These are phyloP conservation scores for Petrocephalus sullivani DNA, from an alignment of 2,797 vertebrate species.

Conservation along the genomic window DNA sequence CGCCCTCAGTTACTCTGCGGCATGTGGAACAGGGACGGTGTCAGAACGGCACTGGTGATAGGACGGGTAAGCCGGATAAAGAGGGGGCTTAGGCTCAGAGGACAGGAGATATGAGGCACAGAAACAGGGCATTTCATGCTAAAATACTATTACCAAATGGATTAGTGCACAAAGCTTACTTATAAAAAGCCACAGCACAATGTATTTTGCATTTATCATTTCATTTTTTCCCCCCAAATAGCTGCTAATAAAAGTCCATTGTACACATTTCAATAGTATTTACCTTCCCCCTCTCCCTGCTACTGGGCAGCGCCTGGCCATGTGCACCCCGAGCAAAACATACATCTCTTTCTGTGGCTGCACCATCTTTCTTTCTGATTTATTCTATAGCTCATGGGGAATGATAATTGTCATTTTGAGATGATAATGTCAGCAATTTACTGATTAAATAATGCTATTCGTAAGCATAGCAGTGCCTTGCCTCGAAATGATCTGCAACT, in stretches of 20 bases:
- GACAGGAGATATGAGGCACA: not conserved
- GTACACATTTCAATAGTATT: not conserved
- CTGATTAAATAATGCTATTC: slow-evolving; percentile 1
- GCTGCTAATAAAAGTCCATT: not conserved
- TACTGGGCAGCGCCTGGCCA: not conserved
- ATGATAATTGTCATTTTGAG: slow-evolving; percentile 10
- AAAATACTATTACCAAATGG: slow-evolving; percentile 6
- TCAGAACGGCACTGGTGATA: not conserved
- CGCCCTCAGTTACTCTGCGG: not conserved
- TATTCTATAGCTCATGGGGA: not conserved
- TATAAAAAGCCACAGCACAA: not conserved
- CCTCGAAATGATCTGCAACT: not conserved
- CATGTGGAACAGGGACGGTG: not conserved
- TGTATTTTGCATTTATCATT: slow-evolving; percentile 12
- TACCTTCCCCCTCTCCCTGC: not conserved
- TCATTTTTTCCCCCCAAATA: not conserved
- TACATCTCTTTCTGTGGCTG: not conserved
- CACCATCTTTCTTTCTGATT: not conserved
- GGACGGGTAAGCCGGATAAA: not conserved
- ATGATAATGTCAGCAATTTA: slow-evolving; percentile 3
- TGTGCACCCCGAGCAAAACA: not conserved
- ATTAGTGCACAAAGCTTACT: not conserved
- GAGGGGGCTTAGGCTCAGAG: not conserved
- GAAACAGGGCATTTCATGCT: not conserved
- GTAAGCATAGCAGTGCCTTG: not conserved